Conservation (phyloP, 2,888 invertebrate genomes). For the Pedicia rivosa region DNA sequence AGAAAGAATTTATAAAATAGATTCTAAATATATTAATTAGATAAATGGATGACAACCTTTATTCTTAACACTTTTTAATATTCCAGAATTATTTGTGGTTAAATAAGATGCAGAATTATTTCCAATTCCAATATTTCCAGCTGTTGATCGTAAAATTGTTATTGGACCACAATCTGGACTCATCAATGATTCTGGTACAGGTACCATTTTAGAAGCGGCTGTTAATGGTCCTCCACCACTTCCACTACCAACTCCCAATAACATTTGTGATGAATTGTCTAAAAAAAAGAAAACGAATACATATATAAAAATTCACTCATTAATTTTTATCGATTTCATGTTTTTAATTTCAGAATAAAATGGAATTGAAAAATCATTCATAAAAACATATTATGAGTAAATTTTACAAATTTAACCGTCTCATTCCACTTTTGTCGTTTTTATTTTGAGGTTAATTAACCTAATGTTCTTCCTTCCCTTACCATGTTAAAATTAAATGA, state of each 20-base stretch:
- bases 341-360: too few species aligned
- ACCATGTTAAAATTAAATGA: too few species aligned
- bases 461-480: too few species aligned
- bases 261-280: constrained; percentile 14
- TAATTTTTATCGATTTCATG: neutral
- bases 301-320: neutral
- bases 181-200: constrained; percentile 75
- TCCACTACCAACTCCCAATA: constrained; percentile 16
- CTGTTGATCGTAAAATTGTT: constrained; percentile 25
- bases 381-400: too few species aligned
- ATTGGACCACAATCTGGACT: constrained; percentile 48
- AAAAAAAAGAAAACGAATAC: constrained; percentile 15
- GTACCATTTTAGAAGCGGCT: constrained; percentile 73
- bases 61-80: neutral
- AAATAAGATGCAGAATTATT: constrained; percentile 14
- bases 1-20: neutral
- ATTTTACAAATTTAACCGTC: too few species aligned
- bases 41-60: neutral
- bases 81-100: neutral
- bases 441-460: too few species aligned
- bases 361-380: too few species aligned
- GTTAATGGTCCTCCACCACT: constrained; percentile 40
- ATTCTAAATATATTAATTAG: too few species aligned
- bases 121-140: constrained; percentile 17
- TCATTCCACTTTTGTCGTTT: too few species aligned